These are phyloP conservation scores for Cyaniris semiargus DNA, from an alignment of 2,888 invertebrate genomes.

Conservation along the genomic window DNA sequence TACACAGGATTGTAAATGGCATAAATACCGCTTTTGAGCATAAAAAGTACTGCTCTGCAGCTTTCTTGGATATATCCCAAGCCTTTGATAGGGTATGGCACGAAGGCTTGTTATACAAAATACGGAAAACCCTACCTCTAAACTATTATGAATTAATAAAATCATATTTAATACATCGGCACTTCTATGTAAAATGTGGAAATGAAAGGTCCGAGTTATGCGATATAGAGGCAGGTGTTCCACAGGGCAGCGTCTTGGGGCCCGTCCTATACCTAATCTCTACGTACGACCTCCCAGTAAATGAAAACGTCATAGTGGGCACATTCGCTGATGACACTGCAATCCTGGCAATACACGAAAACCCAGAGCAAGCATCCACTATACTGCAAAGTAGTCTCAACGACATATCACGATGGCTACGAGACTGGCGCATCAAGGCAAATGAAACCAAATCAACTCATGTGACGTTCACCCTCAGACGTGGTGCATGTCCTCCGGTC, in stretches of 20 bases:
- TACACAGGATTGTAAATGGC: no score
- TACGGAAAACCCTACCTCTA: no score
- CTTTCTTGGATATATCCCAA: no score
- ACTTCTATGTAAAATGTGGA: no score
- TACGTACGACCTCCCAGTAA: not conserved
- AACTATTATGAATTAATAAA: no score
- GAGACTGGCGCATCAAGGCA: not conserved
- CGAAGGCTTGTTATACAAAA: no score
- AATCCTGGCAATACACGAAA: not conserved
- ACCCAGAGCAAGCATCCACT: not conserved
- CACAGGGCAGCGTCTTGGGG: conserved; percentile 1
- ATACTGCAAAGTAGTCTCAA: not conserved
- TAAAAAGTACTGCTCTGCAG: no score
- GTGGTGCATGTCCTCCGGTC: not conserved
- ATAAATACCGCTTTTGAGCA: no score
- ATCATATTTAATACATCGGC: no score
- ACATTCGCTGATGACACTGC: conserved; percentile 9
- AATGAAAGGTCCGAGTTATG: no score
- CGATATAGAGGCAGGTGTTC: no score
- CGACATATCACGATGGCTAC: not conserved
- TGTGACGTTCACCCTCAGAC: not conserved
- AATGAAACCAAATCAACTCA: not conserved
- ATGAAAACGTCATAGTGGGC: not conserved
- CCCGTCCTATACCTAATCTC: not conserved
- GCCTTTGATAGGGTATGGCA: no score